Evolutionary conservation across 2,113 vertebrate genomes (phyloP).

Genomic region (Gorsachius goisagi): DNA sequence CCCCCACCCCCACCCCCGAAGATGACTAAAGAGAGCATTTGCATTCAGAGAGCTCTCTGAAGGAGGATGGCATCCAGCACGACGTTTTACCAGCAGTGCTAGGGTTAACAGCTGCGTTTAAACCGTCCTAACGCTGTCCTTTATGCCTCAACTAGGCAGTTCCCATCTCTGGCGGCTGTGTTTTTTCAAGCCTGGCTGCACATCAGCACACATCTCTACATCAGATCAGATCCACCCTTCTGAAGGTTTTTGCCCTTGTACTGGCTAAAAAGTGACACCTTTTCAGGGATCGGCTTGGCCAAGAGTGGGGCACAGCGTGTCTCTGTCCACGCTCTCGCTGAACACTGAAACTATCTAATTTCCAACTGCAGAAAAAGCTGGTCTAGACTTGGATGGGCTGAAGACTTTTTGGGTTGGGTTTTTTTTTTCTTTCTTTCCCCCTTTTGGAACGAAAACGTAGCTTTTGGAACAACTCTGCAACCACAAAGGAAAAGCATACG

Average conservation of each 20-base stretch:
- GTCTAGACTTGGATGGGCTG: background rate
- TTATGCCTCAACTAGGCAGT: background rate
- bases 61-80: background rate
- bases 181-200: background rate
- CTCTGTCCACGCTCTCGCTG: background rate
- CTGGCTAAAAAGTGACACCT: background rate
- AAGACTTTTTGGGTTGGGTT: background rate
- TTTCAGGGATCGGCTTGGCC: background rate
- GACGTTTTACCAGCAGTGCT: background rate
- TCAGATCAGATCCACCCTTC: background rate
- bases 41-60: background rate
- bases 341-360: background rate
- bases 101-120: background rate
- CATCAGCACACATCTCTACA: background rate
- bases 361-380: background rate
- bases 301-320: rapidly evolving
- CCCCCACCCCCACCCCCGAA: background rate
- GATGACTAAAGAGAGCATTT: background rate
- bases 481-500: conserved; percentile 36
- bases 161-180: background rate
- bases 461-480: conserved; percentile 11
- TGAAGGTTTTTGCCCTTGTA: background rate
- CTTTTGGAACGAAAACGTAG: conserved; percentile 7
- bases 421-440: background rate
- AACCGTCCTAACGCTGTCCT: background rate